Evolutionary conservation across 2,797 vertebrate genomes (phyloP).

Genomic region (Takifugu rubripes): DNA sequence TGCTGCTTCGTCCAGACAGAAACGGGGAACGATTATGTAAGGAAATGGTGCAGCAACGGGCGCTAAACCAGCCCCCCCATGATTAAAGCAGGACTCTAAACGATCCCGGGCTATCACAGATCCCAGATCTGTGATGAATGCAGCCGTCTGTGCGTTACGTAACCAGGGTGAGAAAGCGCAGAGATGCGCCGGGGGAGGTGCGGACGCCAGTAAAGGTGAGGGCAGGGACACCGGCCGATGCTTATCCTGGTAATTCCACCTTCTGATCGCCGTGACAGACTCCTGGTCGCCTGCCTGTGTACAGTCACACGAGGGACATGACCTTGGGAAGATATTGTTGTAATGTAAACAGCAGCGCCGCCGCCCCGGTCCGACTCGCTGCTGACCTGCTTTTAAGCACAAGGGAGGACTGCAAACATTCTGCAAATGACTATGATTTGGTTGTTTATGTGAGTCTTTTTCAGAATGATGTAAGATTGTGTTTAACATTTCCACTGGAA

Average conservation of each 20-base stretch:
- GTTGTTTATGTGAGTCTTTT: not conserved
- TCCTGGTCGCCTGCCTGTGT: constrained; percentile 26
- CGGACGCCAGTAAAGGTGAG: constrained; percentile 10
- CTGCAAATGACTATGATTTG: constrained; percentile 16
- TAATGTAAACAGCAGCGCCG: constrained; percentile 50
- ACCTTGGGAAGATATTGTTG: constrained; percentile 49
- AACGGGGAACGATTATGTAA: constrained; percentile 20
- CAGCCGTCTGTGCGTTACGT: constrained; percentile 43
- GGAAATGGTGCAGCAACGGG: constrained; percentile 28
- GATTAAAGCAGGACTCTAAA: too few species aligned
- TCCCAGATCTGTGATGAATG: constrained; percentile 37
- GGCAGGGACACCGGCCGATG: constrained; percentile 10
- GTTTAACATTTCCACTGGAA: too few species aligned
- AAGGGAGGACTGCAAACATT: constrained; percentile 6
- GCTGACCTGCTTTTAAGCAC: constrained; percentile 17
- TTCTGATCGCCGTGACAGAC: constrained; percentile 39
- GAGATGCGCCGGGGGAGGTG: not conserved
- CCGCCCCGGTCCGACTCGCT: constrained; percentile 9
- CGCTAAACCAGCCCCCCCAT: constrained; percentile 21
- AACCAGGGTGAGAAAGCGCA: constrained; percentile 37
- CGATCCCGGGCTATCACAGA: constrained; percentile 24
- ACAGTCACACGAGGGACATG: constrained; percentile 25
- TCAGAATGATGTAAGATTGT: too few species aligned
- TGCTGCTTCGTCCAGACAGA: constrained; percentile 20
- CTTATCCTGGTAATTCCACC: constrained; percentile 28